These are phyloP conservation scores for Nanorana parkeri DNA, from an alignment of 2,113 vertebrate genomes.

Conservation along the genomic window DNA sequence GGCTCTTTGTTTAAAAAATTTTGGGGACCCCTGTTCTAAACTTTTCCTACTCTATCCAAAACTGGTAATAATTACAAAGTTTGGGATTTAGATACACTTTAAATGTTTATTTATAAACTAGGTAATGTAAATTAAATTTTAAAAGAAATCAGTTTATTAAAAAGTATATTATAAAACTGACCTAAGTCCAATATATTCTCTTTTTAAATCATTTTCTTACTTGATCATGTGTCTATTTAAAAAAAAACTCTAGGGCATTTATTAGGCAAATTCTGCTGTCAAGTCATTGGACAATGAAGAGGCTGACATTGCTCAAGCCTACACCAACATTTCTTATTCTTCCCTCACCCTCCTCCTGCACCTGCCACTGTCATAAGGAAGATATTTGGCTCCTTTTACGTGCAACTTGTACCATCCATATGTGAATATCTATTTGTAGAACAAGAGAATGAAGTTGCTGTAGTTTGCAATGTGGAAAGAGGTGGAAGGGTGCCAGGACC, in stretches of 20 bases:
- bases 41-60: no score
- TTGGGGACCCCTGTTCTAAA: no score
- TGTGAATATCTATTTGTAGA: slow-evolving; percentile 55
- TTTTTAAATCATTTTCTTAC: no score
- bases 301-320: background rate
- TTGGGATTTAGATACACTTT: no score
- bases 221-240: no score
- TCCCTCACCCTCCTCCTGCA: slow-evolving; percentile 16
- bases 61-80: no score
- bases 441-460: slow-evolving; percentile 51
- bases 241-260: slow-evolving; percentile 9
- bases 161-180: no score
- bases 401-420: slow-evolving; percentile 46
- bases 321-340: slow-evolving; percentile 4
- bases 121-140: no score
- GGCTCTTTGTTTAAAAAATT: no score
- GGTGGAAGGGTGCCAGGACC: slow-evolving; percentile 51
- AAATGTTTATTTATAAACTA: no score
- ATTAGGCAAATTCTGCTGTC: background rate
- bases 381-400: slow-evolving; percentile 9
- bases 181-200: no score
- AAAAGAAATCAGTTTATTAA: no score
- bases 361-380: slow-evolving; percentile 24
- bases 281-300: background rate
- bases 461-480: slow-evolving; percentile 36